phyloP scores from a whole-genome alignment of 2,113 vertebrate species.

The Helogale parvula region DNA sequence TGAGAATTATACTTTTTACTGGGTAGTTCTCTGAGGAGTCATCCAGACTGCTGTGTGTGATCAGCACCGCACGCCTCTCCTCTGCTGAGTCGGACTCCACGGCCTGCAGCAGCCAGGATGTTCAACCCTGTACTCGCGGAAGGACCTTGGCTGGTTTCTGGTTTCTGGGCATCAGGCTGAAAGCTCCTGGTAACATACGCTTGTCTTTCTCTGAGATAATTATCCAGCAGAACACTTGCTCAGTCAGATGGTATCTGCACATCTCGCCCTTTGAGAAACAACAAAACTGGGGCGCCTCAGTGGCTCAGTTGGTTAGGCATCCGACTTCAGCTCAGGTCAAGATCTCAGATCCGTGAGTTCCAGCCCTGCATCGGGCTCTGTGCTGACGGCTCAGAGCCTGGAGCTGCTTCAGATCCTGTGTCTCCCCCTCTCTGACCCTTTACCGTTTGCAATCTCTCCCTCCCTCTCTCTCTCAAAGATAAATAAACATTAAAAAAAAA shows the following conservation, averaged over 20 bases:
- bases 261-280: not conserved
- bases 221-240: not conserved
- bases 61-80: rapidly evolving
- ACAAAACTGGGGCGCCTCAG: not conserved
- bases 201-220: not conserved
- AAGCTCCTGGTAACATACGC: not conserved
- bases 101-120: rapidly evolving
- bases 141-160: not conserved
- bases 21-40: not conserved
- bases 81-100: not conserved
- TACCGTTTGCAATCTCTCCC: too few species aligned
- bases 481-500: too few species aligned
- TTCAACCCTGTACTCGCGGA: rapidly evolving
- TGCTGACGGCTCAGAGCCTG: too few species aligned
- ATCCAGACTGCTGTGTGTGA: not conserved
- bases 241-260: not conserved
- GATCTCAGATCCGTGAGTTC: too few species aligned
- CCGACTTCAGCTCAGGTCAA: too few species aligned
- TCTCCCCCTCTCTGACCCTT: too few species aligned
- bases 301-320: too few species aligned
- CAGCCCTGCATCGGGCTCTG: too few species aligned
- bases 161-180: not conserved
- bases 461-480: too few species aligned
- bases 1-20: not conserved
- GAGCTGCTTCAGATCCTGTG: too few species aligned